Base-by-base conservation (phyloP, 2,888 invertebrate species). In the Phanerotoma sp. region DNA sequence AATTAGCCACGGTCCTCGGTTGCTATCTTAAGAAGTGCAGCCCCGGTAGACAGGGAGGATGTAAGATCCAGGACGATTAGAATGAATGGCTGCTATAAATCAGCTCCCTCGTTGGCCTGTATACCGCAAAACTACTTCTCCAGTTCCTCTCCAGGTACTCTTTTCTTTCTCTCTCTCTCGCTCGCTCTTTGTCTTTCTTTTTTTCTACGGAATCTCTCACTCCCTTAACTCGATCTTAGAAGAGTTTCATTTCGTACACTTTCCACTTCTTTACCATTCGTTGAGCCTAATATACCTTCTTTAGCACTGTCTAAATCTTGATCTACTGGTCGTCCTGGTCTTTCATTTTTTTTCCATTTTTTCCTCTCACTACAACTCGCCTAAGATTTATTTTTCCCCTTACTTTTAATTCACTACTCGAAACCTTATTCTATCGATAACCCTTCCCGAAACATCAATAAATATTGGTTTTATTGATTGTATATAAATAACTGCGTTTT, bases 71-170 rank as follows among this genome's bases (percentile, higher is more conserved):
- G 66, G 71, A 70, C 72, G 72, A 72, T 72, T 72, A 72, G 72
- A 72, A 72, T 70, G 71, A 72, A 72, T 72, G 72, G 71, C 68
- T 66, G 63, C 66, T 62, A 72, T 72, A 72, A 72, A 72, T 72
- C 72, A 72, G 69, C 61, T 61, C 60, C 65, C 72, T 70, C 65
- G 72, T 72, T 71, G 70, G 67, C 54, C 56, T 13, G 53, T 47
- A 62, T 57, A 61, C 51, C 54, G 58, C 51, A 41, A 30, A 58
- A 60, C 38, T 46, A 56, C 41, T 25, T 25, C 25, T 25, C 9
- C 25, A 9, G 11, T 35, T 35, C 15, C 35, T 30, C 30, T 35
- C 25, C 25, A 25, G 25, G 25, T 25, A n/a, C n/a, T n/a, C n/a
- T n/a, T n/a, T n/a, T n/a, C n/a, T n/a, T n/a, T n/a, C n/a, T n/a